These are phyloP conservation scores for Gambusia affinis DNA, from an alignment of 2,113 vertebrate genomes.

Conservation along the genomic window DNA sequence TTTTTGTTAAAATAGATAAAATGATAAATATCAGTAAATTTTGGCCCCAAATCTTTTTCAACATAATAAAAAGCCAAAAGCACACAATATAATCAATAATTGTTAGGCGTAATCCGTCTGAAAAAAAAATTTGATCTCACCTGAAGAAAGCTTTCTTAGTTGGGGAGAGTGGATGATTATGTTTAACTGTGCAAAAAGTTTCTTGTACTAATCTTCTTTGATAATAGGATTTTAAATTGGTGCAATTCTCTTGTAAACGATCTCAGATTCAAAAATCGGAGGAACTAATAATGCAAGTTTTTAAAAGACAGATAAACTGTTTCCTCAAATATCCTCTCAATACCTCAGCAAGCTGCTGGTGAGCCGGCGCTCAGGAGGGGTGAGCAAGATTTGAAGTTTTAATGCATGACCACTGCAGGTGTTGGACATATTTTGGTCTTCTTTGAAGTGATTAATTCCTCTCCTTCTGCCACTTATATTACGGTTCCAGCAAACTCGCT, in stretches of 20 bases:
- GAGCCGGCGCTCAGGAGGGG: slow-evolving; percentile 45
- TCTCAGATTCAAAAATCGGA: not conserved
- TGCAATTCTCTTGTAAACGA: not conserved
- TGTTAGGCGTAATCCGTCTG: not conserved
- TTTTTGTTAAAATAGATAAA: not conserved
- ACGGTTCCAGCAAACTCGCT: slow-evolving; percentile 41
- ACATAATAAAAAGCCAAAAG: no score
- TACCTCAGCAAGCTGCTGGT: slow-evolving; percentile 34
- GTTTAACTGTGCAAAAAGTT: no score
- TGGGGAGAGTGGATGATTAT: no score
- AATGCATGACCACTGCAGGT: slow-evolving; percentile 65
- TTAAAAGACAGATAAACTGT: slow-evolving; percentile 27
- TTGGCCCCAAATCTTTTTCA: no score
- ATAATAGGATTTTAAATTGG: not conserved
- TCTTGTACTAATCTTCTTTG: no score
- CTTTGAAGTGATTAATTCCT: slow-evolving; percentile 72
- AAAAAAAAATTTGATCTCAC: no score
- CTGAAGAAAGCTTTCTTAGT: no score
- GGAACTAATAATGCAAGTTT: not conserved
- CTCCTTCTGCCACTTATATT: slow-evolving; percentile 50
- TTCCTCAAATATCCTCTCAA: slow-evolving; percentile 45
- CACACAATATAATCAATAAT: no score
- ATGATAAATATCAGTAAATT: not conserved
- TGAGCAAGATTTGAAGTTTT: slow-evolving; percentile 58
- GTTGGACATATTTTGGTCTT: slow-evolving; percentile 54